Percentiles rank a stretch among this genome's conserved stretches.
Conservation (phyloP, 2,797 vertebrate genomes). For the Amazonetta brasiliensis region DNA sequence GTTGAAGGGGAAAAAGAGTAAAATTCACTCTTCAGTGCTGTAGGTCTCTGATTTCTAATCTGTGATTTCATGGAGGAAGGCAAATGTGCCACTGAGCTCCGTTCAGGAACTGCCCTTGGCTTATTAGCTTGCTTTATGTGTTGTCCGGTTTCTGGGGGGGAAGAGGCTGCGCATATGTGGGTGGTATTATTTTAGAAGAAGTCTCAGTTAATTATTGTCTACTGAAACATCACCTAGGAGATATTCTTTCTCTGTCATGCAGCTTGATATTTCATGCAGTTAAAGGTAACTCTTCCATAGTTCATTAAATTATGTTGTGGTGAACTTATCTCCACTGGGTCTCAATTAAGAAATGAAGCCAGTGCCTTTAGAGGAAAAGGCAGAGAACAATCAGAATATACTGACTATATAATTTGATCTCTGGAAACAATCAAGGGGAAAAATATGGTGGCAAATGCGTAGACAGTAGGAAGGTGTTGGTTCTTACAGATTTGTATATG, state of each 20-base stretch:
- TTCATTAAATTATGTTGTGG: conserved; percentile 40
- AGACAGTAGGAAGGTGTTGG: not conserved
- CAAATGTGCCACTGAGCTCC: not conserved
- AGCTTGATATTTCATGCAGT: conserved; percentile 30
- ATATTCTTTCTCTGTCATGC: conserved; percentile 32
- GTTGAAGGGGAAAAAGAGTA: not conserved
- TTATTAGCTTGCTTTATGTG: not conserved
- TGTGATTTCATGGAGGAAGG: conserved; percentile 2
- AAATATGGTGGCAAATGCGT: not conserved
- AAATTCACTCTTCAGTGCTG: not conserved
- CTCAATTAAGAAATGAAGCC: conserved; percentile 55
- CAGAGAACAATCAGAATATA: conserved; percentile 54
- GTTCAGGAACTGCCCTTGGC: not conserved
- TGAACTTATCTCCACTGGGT: conserved; percentile 60
- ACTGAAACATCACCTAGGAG: conserved; percentile 49
- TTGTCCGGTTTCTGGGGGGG: not conserved
- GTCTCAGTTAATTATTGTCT: conserved; percentile 33
- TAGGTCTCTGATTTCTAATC: not conserved
- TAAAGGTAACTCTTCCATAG: conserved; percentile 38
- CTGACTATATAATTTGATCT: conserved; percentile 45
- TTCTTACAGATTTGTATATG: not conserved
- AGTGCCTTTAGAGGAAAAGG: conserved; percentile 42
- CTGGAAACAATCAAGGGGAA: not conserved
- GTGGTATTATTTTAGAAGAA: conserved; percentile 57
- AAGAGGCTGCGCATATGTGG: not conserved